phyloP scores from a whole-genome alignment of 2,888 invertebrate species.

The Priocnemis perturbator region DNA sequence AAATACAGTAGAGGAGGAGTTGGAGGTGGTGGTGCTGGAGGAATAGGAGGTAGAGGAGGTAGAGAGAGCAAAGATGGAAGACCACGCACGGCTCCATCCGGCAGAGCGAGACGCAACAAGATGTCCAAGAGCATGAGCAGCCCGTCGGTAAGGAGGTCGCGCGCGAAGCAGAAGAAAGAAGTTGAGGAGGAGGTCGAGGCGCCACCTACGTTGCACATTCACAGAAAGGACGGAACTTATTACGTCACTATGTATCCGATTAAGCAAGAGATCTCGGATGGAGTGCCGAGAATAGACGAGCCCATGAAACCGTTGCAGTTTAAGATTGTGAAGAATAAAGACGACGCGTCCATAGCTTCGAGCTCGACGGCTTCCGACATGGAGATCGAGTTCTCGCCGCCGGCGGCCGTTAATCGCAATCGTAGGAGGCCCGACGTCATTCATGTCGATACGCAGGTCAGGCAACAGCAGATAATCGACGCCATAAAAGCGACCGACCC shows the following conservation, averaged over 20 bases:
- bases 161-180: constrained; percentile 27
- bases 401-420: constrained; percentile 67
- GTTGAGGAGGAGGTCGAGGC: constrained; percentile 49
- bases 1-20: too few species aligned
- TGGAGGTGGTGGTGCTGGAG: too few species aligned
- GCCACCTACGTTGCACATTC: constrained; percentile 70
- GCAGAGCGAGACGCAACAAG: too few species aligned
- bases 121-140: constrained; percentile 23
- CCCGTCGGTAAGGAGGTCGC: constrained; percentile 35
- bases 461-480: constrained; percentile 68
- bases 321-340: constrained; percentile 68
- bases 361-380: constrained; percentile 72
- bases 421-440: constrained; percentile 69
- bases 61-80: too few species aligned
- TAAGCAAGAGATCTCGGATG: constrained; percentile 55
- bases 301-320: constrained; percentile 72
- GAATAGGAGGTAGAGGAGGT: too few species aligned
- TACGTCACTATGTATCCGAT: constrained; percentile 74
- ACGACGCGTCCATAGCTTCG: constrained; percentile 60
- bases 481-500: constrained; percentile 54
- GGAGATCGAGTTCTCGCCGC: constrained; percentile 74
- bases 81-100: too few species aligned
- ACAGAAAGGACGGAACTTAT: constrained; percentile 70
- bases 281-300: constrained; percentile 58
- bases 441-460: constrained; percentile 70